A percentile compares a stretch with the other conserved stretches of the same genome.
phyloP scores from a whole-genome alignment of 2,888 invertebrate species.

The Fabriciana adippe region DNA sequence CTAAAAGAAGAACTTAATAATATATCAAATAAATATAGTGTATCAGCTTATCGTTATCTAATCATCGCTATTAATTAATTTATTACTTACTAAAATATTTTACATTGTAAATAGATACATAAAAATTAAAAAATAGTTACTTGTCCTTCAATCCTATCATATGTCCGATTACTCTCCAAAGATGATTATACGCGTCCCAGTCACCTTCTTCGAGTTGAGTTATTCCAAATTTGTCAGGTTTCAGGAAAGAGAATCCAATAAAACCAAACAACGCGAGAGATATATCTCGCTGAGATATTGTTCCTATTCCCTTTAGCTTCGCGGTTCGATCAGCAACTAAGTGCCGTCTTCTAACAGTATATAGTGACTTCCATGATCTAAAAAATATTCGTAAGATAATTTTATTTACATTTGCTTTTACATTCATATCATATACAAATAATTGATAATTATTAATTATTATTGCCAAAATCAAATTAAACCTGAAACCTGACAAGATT shows the following conservation, averaged over 20 bases:
- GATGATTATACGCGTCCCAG: slow-evolving; percentile 86
- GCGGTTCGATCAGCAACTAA: slow-evolving; percentile 78
- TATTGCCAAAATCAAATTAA: not conserved
- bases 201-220: slow-evolving; percentile 78
- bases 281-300: slow-evolving; percentile 89
- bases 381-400: slow-evolving; percentile 4
- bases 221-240: slow-evolving; percentile 83
- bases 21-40: no score
- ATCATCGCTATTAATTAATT: no score
- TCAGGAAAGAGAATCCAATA: slow-evolving; percentile 85
- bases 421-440: not conserved
- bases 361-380: slow-evolving; percentile 84
- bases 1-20: no score
- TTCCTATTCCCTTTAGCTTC: slow-evolving; percentile 58
- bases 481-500: not conserved
- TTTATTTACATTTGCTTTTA: not conserved
- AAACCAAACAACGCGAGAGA: slow-evolving; percentile 91
- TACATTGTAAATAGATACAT: no score
- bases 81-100: no score
- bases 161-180: slow-evolving; percentile 90
- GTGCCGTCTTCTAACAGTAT: slow-evolving; percentile 84
- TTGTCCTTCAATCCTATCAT: slow-evolving; percentile 89
- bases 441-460: not conserved
- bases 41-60: no score
- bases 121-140: slow-evolving; percentile 50